Evolutionary conservation across 2,797 vertebrate species (phyloP), one percentile per base, ranked within the genome.

Genomic region (Columba guinea): DNA sequence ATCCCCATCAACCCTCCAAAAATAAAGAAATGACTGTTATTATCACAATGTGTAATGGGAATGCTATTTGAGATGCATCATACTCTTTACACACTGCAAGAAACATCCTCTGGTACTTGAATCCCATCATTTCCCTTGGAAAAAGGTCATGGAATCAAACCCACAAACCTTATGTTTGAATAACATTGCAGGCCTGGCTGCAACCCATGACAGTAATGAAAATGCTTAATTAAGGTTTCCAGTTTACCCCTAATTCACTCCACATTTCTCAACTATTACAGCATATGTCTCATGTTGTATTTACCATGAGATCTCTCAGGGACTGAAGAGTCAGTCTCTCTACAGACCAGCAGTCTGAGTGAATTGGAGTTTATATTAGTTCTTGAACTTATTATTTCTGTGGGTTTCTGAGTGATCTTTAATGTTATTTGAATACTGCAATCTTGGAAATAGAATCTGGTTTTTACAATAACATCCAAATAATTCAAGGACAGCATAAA

Each of bases 11-110:
- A 39, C 17, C 41, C 19, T 74, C 30, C 44, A 84, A 68, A 86
- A 52, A 69, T 51, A 81, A 73, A 94, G 23, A 79, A 81, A 41
- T 24, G 0, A 37, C 52, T 86, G 51, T 28, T 90, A 84, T 93
- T 93, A 93, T 94, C 49, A 74, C 39, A 82, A 1, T 51, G 22
- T 49, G 87, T 91, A 94, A 97, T 89, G 46, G 39, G 67, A 95
- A 94, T 93, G 81, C 11, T 84, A 96, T 96, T 92, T 94, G 90
- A 74, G 26, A 93, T 62, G 32, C 85, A 91, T 96, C 95, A 96
- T 94, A n/a, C 52, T 59, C 78, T 74, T 93, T 91, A 89, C 83
- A 84, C 46, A 91, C 56, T 90, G 67, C 85, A 89, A 95, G 94
- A 96, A 91, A 37, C 65, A 94, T 95, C 70, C 65, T 94, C 82